Evolutionary conservation across 2,888 invertebrate species (phyloP).

Genomic region (Lepidonotus clava): DNA sequence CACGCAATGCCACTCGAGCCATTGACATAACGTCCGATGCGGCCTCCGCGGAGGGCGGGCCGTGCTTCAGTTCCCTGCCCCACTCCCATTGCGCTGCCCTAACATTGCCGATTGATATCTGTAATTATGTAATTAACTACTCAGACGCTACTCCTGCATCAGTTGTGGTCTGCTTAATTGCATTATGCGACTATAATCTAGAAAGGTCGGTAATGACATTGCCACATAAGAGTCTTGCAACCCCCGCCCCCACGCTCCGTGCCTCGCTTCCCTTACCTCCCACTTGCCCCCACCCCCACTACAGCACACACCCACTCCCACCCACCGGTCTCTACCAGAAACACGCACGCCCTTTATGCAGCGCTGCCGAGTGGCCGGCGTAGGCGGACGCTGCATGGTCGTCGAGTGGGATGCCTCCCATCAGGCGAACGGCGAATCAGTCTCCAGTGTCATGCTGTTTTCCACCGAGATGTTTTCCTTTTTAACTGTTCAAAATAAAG

Average conservation of each 20-base stretch:
- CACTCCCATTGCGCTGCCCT: neutral
- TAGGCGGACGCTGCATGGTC: neutral
- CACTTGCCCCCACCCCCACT: neutral
- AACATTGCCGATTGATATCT: constrained; percentile 31
- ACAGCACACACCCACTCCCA: constrained; percentile 2
- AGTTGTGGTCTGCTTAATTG: constrained; percentile 33
- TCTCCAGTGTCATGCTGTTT: constrained; percentile 20
- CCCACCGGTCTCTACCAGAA: too few species aligned
- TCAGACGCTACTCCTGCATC: constrained; percentile 18
- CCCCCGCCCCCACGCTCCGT: neutral
- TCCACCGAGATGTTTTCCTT: neutral
- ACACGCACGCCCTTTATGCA: constrained; percentile 15
- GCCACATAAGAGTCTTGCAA: neutral
- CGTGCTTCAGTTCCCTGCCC: too few species aligned
- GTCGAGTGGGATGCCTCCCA: neutral
- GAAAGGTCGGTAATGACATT: constrained; percentile 38
- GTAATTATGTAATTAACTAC: constrained; percentile 52
- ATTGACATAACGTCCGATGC: neutral
- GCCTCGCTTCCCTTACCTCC: neutral
- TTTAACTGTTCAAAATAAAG: neutral
- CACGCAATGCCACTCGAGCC: constrained; percentile 1
- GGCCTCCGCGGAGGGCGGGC: too few species aligned
- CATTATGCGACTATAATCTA: constrained; percentile 47
- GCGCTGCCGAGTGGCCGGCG: too few species aligned
- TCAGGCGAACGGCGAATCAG: constrained; percentile 12